These are phyloP conservation scores for Anticlea derivata DNA, from an alignment of 2,888 invertebrate genomes.

Conservation along the genomic window DNA sequence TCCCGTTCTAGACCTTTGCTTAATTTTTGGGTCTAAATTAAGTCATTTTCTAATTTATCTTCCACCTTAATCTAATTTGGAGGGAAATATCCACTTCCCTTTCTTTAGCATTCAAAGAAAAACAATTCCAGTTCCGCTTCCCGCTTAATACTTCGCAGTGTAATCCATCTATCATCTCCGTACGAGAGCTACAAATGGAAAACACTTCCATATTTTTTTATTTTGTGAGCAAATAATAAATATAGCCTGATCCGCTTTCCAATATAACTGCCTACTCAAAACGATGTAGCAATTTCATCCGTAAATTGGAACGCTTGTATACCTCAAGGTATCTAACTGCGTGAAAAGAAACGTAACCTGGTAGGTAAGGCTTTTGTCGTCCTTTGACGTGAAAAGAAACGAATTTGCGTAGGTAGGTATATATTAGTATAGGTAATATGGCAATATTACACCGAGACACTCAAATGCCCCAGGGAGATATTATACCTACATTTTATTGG, in stretches of 20 bases:
- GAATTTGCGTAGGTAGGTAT: constrained; percentile 56
- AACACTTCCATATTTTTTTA: constrained; percentile 35
- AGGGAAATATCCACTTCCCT: too few relatives aligned
- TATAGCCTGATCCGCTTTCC: constrained; percentile 40
- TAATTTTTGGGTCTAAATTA: too few relatives aligned
- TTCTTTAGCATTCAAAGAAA: constrained; percentile 21
- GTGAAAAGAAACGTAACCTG: constrained; percentile 31
- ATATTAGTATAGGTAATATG: constrained; percentile 52
- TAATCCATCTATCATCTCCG: constrained; percentile 36
- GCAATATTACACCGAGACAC: constrained; percentile 51
- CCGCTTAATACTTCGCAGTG: constrained; percentile 30
- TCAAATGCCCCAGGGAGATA: constrained; percentile 44
- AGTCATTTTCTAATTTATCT: too few relatives aligned
- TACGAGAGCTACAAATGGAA: constrained; percentile 31
- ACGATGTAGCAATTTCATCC: constrained; percentile 50
- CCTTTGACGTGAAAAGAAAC: constrained; percentile 61
- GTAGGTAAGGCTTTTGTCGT: constrained; percentile 55
- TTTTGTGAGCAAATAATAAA: constrained; percentile 39
- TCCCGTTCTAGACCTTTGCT: too few relatives aligned
- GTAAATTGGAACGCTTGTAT: constrained; percentile 50
- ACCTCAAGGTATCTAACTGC: constrained; percentile 36
- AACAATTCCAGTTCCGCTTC: constrained; percentile 30
- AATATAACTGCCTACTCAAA: constrained; percentile 40
- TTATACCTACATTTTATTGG: constrained; percentile 36
- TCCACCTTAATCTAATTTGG: too few relatives aligned